These are phyloP conservation scores for Plecturocebus donacophilus DNA, from an alignment of 2,113 vertebrate genomes.

Conservation along the genomic window DNA sequence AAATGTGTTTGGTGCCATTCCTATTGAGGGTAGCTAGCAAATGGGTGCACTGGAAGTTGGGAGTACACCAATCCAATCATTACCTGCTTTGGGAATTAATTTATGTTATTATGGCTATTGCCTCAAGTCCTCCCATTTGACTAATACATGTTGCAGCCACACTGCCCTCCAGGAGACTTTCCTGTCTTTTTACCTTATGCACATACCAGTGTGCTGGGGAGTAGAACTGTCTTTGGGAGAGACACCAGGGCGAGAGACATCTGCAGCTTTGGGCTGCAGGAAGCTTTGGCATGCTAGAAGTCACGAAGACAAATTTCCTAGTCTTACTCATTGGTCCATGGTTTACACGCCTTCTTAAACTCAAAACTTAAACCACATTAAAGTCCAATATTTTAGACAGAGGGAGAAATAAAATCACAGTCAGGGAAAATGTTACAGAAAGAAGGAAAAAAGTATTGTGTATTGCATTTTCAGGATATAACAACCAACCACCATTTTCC, in stretches of 20 bases:
- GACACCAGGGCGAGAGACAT: fast-evolving
- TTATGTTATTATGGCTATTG: neutral
- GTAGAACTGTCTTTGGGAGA: neutral
- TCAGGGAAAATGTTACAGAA: neutral
- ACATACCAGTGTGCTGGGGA: neutral
- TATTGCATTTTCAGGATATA: neutral
- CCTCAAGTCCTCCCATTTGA: neutral
- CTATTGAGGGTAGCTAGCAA: neutral
- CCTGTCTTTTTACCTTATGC: neutral
- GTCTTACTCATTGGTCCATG: neutral
- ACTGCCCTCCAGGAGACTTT: neutral
- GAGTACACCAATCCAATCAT: neutral
- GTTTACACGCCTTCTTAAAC: neutral
- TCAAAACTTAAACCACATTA: neutral
- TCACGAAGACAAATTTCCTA: neutral
- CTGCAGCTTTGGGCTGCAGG: too few species aligned
- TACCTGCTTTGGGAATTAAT: neutral
- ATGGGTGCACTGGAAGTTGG: neutral
- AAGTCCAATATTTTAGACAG: neutral
- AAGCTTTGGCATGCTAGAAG: neutral
- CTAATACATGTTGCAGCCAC: neutral
- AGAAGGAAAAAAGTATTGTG: neutral
- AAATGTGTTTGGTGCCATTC: neutral
- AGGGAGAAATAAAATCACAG: conserved; percentile 1
- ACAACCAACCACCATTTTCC: fast-evolving